Evolutionary conservation across 2,888 invertebrate genomes (phyloP), one percentile per base, ranked within the genome.

Genomic region (Marronus borbonicus): DNA sequence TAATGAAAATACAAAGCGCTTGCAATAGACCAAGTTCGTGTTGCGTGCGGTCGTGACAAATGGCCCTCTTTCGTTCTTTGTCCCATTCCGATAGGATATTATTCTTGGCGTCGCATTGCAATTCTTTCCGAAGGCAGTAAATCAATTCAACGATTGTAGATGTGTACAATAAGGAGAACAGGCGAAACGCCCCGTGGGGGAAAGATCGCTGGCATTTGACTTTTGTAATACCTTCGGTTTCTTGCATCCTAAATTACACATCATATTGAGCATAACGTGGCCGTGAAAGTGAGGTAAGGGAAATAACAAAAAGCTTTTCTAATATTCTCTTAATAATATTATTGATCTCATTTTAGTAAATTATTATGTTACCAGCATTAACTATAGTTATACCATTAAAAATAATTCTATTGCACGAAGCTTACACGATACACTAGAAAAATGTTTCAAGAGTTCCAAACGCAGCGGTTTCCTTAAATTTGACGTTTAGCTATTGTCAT

Each of bases 91-190:
- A 83, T 81, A 81, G 82, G 76, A 83, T 80, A 84, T 84, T 83
- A 84, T 82, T 83, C 82, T 83, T 84, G 81, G 81, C 80, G 80
- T 80, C 80, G 81, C 79, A 80, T 80, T 80, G 79, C 81, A 83
- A 81, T 84, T 82, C 82, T 83, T 81, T 81, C 76, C 60, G 31
- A 76, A 74, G 80, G 83, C 80, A 81, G 83, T 85, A 85, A 85
- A 85, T 85, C 85, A 85, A 82, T 83, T 81, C 72, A 66, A 79
- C 79, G 84, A 68, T 66, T 64, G 66, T 64, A 49, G 24, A 60
- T 68, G 68, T 68, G 17, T 68, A 50, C 49, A 68, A 68, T 50
- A 68, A 49, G 49, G 68, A 24, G n/a, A 50, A 68, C 68, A n/a
- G 24, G 68, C 28, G 50, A 20, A 68, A 8, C 28, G 28, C 12